These are phyloP conservation scores for Perca flavescens DNA, from an alignment of 2,113 vertebrate genomes.

Conservation along the genomic window DNA sequence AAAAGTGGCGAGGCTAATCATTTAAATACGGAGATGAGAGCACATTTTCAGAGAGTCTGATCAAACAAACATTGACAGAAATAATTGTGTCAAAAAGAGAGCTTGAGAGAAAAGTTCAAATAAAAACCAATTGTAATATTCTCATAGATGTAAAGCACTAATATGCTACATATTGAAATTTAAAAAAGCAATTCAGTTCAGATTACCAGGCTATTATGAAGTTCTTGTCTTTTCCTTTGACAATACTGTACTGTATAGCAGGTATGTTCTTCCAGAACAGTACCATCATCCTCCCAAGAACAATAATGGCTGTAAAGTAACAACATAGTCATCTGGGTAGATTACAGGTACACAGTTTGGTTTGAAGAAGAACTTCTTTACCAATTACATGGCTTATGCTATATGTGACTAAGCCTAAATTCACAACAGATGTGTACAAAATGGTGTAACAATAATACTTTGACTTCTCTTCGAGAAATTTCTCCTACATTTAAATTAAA, in stretches of 20 bases:
- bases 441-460: background rate
- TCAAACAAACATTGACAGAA: background rate
- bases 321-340: background rate
- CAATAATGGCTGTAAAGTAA: background rate
- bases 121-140: background rate
- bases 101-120: background rate
- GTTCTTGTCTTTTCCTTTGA: background rate
- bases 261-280: background rate
- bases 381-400: background rate
- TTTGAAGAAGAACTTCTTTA: background rate
- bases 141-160: background rate
- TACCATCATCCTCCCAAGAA: background rate
- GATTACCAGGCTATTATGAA: background rate
- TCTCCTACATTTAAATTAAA: background rate
- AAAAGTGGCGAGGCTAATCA: background rate
- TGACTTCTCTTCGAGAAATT: background rate
- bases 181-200: background rate
- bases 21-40: background rate
- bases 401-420: background rate
- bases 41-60: background rate
- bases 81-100: background rate
- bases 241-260: background rate
- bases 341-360: background rate
- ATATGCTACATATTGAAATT: conserved; percentile 2
- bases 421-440: too few relatives aligned